phyloP scores from a whole-genome alignment of 2,797 vertebrate genomes.

The Coilia nasus region DNA sequence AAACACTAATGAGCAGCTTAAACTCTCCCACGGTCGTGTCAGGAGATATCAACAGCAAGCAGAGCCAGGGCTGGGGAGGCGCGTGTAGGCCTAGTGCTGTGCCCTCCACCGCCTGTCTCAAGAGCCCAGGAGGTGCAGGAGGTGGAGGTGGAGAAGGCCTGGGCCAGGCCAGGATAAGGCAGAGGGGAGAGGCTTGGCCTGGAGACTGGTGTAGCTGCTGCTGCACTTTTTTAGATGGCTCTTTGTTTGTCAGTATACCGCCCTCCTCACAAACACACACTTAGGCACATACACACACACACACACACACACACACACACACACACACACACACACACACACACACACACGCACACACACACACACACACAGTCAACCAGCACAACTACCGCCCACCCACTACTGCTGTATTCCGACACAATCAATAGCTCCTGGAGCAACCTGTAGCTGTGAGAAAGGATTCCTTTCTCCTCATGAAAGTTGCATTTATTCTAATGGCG shows the following conservation, averaged over 20 bases:
- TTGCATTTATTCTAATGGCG: conserved; percentile 32
- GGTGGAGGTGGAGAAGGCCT: no score
- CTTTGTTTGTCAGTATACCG: not conserved
- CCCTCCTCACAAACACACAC: not conserved
- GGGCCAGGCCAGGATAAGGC: no score
- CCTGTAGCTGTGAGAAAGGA: conserved; percentile 5
- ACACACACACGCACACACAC: not conserved
- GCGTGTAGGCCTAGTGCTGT: not conserved
- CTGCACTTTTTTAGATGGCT: not conserved
- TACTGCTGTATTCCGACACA: conserved; percentile 36
- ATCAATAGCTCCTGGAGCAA: conserved; percentile 7
- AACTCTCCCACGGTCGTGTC: conserved; percentile 43
- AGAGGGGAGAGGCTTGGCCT: not conserved
- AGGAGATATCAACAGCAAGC: conserved; percentile 22
- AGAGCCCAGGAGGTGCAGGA: conserved; percentile 25
- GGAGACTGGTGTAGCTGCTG: not conserved
- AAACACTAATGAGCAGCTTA: conserved; percentile 54
- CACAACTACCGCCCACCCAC: not conserved
- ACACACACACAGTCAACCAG: not conserved
- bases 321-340: no score
- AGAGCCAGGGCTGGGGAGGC: not conserved
- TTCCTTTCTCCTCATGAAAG: conserved; percentile 1
- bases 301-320: not conserved
- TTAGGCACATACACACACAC: not conserved
- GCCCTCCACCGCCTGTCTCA: not conserved